These are phyloP conservation scores for Centropus unirufus DNA, from an alignment of 2,113 vertebrate species.

Conservation along the genomic window DNA sequence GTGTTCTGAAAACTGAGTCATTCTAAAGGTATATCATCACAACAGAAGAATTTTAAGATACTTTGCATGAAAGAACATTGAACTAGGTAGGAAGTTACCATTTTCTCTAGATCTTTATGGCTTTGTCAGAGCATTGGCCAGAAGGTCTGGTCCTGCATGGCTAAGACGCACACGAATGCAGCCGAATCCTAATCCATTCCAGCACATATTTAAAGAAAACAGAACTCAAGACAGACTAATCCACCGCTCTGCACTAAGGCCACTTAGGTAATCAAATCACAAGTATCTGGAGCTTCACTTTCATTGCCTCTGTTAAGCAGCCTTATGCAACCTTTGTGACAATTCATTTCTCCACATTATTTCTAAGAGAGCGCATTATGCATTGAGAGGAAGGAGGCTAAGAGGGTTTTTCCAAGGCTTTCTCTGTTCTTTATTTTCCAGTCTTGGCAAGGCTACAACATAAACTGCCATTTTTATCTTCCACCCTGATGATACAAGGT, in stretches of 20 bases:
- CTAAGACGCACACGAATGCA: neutral
- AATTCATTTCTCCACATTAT: neutral
- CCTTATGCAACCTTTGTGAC: neutral
- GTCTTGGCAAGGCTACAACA: constrained; percentile 25
- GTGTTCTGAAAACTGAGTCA: neutral
- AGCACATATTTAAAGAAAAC: neutral
- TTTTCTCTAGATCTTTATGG: neutral
- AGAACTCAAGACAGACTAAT: neutral
- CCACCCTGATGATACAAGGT: constrained; percentile 56
- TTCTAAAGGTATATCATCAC: neutral
- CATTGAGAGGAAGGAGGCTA: neutral
- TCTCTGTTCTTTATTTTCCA: constrained; percentile 29
- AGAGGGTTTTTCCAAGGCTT: constrained; percentile 36
- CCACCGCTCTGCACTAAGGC: neutral
- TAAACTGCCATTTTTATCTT: constrained; percentile 31
- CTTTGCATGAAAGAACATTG: neutral
- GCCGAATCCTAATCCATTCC: neutral
- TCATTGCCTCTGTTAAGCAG: neutral
- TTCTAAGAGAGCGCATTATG: neutral
- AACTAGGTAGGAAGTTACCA: neutral
- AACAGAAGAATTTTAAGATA: neutral
- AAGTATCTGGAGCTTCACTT: neutral
- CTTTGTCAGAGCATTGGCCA: neutral
- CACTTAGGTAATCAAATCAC: neutral
- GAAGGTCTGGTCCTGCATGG: neutral